Base-by-base conservation (phyloP, 1,140 invertebrate genomes). In the Drosophila tropicalis region DNA sequence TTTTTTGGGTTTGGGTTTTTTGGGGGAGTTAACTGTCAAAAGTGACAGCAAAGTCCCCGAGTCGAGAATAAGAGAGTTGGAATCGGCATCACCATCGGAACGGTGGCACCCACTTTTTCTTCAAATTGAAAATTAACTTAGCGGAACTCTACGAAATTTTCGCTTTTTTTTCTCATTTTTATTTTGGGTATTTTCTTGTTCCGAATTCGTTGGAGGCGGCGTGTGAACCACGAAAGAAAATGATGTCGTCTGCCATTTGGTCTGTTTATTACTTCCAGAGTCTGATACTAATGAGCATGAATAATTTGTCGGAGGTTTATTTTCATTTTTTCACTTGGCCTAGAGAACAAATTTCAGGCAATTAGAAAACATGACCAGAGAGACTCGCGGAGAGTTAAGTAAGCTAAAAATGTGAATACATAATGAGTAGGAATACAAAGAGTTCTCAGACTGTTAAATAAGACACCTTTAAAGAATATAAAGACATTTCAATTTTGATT, bases 51-150 rank as follows among this genome's bases (percentile, higher is more conserved):
- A 39, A 78, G 67, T 68, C 69, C 51, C 68, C 34, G 72, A 72
- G 64, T 62, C 29, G 29, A 60, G 51, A 69, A 60, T 19, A 22
- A 64, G 41, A 44, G 56, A 73, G 41, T 32, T 57, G 25, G 51
- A 76, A 57, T 19, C 40, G 29, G 65, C 58, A 58, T 15, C 61
- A 40, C 19, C 47, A 60, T 54, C 64, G 62, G 36, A 63, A 67
- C 72, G 76, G 83, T 83, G 72, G 83, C 83, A 89, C 76, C 78
- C 74, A 80, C 66, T 80, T 77, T 79, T 76, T 72, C 2, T 25
- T 3, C 70, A 89, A 89, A 89, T 89, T 89, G 84, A 89, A 89
- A 89, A 89, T 84, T 89, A 89, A 89, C 84, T 89, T 89, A 89
- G 84, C 84, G 84, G 85, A 89, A 89, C 81, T 80, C 81, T 80